Conservation (phyloP, 2,888 invertebrate species). For the Mesorhabditis belari region DNA sequence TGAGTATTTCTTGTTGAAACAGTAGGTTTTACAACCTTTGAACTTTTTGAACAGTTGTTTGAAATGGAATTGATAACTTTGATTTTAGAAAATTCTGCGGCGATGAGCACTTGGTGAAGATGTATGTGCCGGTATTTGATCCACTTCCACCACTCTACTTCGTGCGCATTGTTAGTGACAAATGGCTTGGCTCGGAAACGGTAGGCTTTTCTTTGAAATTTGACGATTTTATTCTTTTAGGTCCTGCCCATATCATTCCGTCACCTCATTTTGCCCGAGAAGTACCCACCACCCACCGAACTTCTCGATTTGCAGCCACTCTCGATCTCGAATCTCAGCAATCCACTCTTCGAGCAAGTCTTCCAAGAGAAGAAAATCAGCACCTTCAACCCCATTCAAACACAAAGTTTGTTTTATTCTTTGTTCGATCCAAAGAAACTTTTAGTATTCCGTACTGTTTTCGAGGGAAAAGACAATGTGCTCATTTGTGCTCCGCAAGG, state of each 20-base stretch:
- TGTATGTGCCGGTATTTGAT: constrained; percentile 96
- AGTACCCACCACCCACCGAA: constrained; percentile 95
- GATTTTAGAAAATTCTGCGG: constrained; percentile 73
- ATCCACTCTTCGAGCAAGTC: constrained; percentile 75
- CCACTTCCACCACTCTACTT: constrained; percentile 97
- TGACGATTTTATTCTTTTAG: neutral
- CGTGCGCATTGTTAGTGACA: constrained; percentile 63
- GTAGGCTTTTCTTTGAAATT: constrained; percentile 3
- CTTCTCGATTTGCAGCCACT: constrained; percentile 90
- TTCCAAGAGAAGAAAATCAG: constrained; percentile 74
- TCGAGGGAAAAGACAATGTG: constrained; percentile 87
- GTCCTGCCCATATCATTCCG: constrained; percentile 86
- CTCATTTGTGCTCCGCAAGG: constrained; percentile 67
- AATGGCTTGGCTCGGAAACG: constrained; percentile 57
- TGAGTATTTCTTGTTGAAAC: constrained; percentile 85
- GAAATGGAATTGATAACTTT: neutral
- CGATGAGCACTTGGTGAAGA: constrained; percentile 92
- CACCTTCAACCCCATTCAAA: constrained; percentile 97
- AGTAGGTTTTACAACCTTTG: constrained; percentile 39
- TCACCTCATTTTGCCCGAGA: constrained; percentile 92
- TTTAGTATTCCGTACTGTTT: constrained; percentile 88
- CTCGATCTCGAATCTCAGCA: constrained; percentile 80
- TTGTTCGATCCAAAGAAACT: constrained; percentile 55
- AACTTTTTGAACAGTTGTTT: neutral
- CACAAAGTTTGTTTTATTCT: constrained; percentile 64